These are phyloP conservation scores for Dryomyza anilis DNA, from an alignment of 2,888 invertebrate genomes.

Conservation along the genomic window DNA sequence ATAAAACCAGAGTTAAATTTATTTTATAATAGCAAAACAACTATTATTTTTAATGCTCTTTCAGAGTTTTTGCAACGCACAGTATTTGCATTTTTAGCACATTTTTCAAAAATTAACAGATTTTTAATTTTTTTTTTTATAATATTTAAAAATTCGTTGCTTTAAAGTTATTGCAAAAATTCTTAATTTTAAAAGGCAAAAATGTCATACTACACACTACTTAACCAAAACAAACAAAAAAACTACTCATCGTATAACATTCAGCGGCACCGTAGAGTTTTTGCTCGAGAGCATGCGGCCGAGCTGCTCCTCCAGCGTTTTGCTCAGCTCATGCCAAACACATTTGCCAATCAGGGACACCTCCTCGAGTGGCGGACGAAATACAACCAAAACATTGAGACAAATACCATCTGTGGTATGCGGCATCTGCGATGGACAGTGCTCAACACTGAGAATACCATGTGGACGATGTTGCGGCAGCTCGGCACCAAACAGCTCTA, in stretches of 20 bases:
- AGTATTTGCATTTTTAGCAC: too few relatives aligned
- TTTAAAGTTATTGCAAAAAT: too few relatives aligned
- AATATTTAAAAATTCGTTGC: too few relatives aligned
- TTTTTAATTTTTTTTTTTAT: too few relatives aligned
- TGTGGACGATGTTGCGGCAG: slow-evolving; percentile 80
- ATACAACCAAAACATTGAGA: slow-evolving; percentile 80
- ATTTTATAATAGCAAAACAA: too few relatives aligned
- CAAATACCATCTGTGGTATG: slow-evolving; percentile 76
- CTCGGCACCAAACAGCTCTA: slow-evolving; percentile 87
- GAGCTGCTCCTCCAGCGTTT: slow-evolving; percentile 70
- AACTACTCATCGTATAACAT: slow-evolving; percentile 74
- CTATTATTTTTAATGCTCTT: too few relatives aligned
- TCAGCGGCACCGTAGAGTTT: slow-evolving; percentile 79
- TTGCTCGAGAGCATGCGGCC: slow-evolving; percentile 72
- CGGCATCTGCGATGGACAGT: slow-evolving; percentile 63
- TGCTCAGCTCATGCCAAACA: slow-evolving; percentile 83
- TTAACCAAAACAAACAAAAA: too few relatives aligned
- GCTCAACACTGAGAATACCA: slow-evolving; percentile 79
- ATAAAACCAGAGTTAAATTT: too few relatives aligned
- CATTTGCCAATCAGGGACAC: slow-evolving; percentile 86
- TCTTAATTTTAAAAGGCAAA: too few relatives aligned
- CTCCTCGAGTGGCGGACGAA: slow-evolving; percentile 83
- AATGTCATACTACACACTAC: too few relatives aligned
- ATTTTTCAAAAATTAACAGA: too few relatives aligned
- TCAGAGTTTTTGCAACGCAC: too few relatives aligned